Base-by-base conservation (phyloP, 2,797 vertebrate species). In the Pyrocephalus nanus region DNA sequence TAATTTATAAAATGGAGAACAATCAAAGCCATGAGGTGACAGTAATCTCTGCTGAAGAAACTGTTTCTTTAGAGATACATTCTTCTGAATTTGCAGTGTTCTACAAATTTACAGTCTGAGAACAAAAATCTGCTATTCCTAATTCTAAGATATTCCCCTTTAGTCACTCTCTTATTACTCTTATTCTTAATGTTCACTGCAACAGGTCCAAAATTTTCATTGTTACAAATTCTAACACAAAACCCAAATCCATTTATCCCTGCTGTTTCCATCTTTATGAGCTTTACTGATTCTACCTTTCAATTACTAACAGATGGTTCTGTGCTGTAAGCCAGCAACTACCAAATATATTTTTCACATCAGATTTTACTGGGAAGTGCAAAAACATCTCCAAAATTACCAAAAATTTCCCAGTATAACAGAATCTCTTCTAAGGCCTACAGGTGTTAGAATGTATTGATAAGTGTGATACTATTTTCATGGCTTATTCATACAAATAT, bases 101-200 rank as follows among this genome's bases (percentile, higher is more conserved):
- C 45, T 86, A 23, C 6, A 50, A 7, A 11, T 53, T 69, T 76
- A 38, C 4, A 19, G 4, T 43, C 20, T n/a, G 29, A 70, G 69
- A 88, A 71, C 29, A 82, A 82, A 90, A 64, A 60, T 48, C 29
- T 64, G 1, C 5, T 83, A 64, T 77, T 66, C 25, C 43, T 62
- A 66, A 40, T 76, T 91, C 34, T 70, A 62, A 70, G 4, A 1
- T 61, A 22, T 51, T 70, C 8, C 10, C 15, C 18, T 87, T 65
- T 38, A 79, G 32, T 51, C 19, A 34, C 25, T 75, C 8, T 58
- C 0, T 40, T 54, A 0, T 66, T 74, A 40, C 5, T 2, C 4
- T 64, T 25, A 40, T 45, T 38, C 32, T 22, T 57, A 5, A 22
- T 62, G 4, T 57, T 83, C 40, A 45, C 22, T 70, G 34, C 2